Percentiles rank a stretch among this genome's conserved stretches.
Conservation (phyloP, 2,888 invertebrate genomes). For the Neoaliturus tenellus region DNA sequence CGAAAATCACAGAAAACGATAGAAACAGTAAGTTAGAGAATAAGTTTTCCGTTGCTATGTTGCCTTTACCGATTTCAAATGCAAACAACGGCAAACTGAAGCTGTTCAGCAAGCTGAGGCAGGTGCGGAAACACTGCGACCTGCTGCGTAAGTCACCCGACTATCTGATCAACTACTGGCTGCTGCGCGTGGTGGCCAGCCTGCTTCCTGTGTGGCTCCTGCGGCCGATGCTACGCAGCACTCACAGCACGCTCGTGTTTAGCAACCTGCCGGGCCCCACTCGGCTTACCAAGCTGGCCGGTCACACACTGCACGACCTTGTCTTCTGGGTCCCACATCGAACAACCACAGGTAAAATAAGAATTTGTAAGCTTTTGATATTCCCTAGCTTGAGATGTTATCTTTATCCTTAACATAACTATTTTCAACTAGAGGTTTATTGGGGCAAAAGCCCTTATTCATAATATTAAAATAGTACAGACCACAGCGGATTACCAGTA, state of each 20-base stretch:
- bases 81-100: constrained; percentile 60
- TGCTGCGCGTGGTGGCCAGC: constrained; percentile 73
- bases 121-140: constrained; percentile 68
- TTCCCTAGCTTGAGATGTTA: too few relatives aligned
- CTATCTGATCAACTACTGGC: constrained; percentile 74
- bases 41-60: constrained; percentile 74
- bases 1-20: constrained; percentile 44
- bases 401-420: too few relatives aligned
- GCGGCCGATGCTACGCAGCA: constrained; percentile 71
- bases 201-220: constrained; percentile 73
- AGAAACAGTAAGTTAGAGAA: constrained; percentile 70
- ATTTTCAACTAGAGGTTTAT: too few relatives aligned
- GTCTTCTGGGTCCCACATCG: constrained; percentile 76
- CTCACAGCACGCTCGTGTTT: constrained; percentile 74
- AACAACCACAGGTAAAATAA: constrained; percentile 73
- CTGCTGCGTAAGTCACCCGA: constrained; percentile 72
- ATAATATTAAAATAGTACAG: too few relatives aligned
- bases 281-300: constrained; percentile 71
- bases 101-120: constrained; percentile 58
- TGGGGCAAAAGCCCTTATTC: too few relatives aligned
- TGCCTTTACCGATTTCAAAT: constrained; percentile 72
- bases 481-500: too few relatives aligned
- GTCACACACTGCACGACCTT: constrained; percentile 72
- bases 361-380: too few relatives aligned
- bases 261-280: constrained; percentile 76